Base-by-base conservation (phyloP, 2,797 vertebrate genomes). In the Coluber constrictor region DNA sequence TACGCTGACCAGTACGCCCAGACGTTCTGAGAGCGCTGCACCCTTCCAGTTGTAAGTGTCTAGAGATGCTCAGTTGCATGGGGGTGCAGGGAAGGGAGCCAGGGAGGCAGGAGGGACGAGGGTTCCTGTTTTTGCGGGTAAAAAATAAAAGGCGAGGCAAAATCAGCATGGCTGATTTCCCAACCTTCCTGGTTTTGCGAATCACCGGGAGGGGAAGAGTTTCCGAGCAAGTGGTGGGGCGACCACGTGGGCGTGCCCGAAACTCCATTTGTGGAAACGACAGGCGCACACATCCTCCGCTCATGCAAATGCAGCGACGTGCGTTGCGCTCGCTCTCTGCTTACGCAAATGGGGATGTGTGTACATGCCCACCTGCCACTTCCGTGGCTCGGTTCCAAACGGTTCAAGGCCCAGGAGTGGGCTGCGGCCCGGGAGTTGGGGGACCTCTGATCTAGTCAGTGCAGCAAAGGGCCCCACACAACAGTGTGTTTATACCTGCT, bases 1-100 rank as follows among this genome's bases (percentile, higher is more conserved):
- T 96, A 96, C 32, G 93, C 95, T 70, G 93, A 93, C 92, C 95
- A 96, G 37, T 97, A 96, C 79, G 95, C 95, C 87, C 96, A 96
- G 95, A 96, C 96, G 32, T 97, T 97, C 92, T 97, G 93, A 96
- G 55, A 5, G 12, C 1, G 12, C 37, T 20, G 88, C n/a, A 37
- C 5, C 29, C 9, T 6, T n/a, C 55, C 86, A 32, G 70, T 54
- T 89, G 90, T 90, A 92, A 93, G 92, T 87, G 56, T 86, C 59
- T 12, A 13, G 63, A 37, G 51, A 15, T 63, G 11, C 3, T 61
- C 8, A 23, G 20, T 11, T 32, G 87, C 7, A 6, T n/a, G 29
- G 16, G n/a, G 32, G 37, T 0, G 0, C 66, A 37, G 54, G 27
- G 47, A 13, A 15, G 29, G 60, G 59, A 16, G 54, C 12, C 4